Evolutionary conservation across 2,797 vertebrate species (phyloP), one percentile per base, ranked within the genome.

Genomic region (Phoebastria nigripes): DNA sequence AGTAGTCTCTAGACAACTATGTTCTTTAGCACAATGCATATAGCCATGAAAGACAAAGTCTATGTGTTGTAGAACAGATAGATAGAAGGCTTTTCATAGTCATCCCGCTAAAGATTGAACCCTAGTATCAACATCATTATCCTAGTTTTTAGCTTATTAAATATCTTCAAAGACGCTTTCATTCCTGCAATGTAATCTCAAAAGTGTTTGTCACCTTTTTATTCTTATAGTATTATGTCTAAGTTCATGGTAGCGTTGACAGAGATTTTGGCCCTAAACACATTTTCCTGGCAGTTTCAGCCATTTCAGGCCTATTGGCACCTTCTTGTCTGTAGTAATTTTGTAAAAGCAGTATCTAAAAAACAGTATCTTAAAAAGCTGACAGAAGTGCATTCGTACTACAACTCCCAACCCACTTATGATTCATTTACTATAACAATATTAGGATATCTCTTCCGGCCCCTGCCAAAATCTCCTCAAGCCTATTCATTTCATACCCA

Each of bases 11-110:
- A 61, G 39, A 46, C 37, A 76, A 5, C 12, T 33, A 3, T 8
- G 26, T 15, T 76, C 25, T 83, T 70, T 8, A 70, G 29, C 39
- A 66, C 10, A 81, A 81, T 1, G 9, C 42, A 22, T 1, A 54
- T 1, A 51, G 46, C 18, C 21, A 35, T 11, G 12, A 41, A 56
- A 84, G 11, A 17, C 52, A n/a, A n/a, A 65, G 16, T 8, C 13
- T 11, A 0, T 29, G 12, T 19, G 2, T 4, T 26, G 15, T 5
- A 69, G n/a, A 47, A 77, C 4, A 73, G 26, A 74, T 1, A 58
- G 41, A 49, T 19, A 37, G 56, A 66, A 72, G 18, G 22, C 5
- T 44, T 90, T 31, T 74, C 47, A 55, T 33, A 79, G 54, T 24
- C 12, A 47, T 20, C n/a, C 14, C 4, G 20, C 33, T 55, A 4